Evolutionary conservation across 1,140 invertebrate species (phyloP).

Genomic region (Monomorium pharaonis): DNA sequence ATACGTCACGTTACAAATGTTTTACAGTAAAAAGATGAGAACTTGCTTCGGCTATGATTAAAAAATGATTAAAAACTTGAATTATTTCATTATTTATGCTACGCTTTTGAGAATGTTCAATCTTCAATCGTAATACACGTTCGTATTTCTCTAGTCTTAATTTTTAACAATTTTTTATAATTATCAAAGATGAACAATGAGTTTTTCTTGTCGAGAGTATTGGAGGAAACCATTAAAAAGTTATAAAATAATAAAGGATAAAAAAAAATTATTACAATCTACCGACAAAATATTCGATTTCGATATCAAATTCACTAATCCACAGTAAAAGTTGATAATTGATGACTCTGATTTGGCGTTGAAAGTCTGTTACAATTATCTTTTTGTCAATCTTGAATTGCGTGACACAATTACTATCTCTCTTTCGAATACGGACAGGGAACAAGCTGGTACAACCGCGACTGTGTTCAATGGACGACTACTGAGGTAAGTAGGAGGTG

Average conservation of each 20-base stretch:
- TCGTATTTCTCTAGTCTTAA: not conserved
- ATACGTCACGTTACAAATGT: not conserved
- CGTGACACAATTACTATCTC: not conserved
- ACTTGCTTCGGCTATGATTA: not conserved
- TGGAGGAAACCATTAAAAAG: not conserved
- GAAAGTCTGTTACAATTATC: not conserved
- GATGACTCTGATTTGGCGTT: not conserved
- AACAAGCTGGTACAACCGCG: conserved; percentile 60
- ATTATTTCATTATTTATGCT: not conserved
- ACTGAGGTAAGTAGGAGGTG: conserved; percentile 55
- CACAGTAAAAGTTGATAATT: not conserved
- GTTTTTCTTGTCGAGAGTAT: not conserved
- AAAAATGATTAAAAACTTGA: not conserved
- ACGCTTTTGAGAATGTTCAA: not conserved
- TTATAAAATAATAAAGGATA: not conserved
- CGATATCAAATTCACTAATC: not conserved
- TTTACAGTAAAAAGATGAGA: not conserved
- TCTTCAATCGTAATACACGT: not conserved
- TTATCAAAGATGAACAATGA: not conserved
- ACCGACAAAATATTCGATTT: not conserved
- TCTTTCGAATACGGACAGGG: not conserved
- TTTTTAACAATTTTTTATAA: not conserved
- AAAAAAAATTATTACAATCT: not conserved
- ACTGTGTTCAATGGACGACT: conserved; percentile 73
- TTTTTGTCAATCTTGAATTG: conserved; percentile 13